Percentiles rank a stretch among this genome's conserved stretches.
Conservation (phyloP, 2,797 vertebrate genomes). For the Octomys mimax region DNA sequence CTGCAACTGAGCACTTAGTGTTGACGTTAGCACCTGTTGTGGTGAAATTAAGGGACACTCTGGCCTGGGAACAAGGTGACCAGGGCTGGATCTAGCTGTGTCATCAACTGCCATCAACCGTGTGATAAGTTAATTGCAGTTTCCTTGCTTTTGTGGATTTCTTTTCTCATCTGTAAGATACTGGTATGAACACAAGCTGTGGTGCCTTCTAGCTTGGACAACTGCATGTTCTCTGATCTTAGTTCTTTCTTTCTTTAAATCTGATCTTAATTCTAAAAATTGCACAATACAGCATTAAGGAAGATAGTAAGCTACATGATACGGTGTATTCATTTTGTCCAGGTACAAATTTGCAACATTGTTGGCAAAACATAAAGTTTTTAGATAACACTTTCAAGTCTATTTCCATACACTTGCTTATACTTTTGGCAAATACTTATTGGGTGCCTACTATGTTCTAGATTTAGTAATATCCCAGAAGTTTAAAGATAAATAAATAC, state of each 20-base stretch:
- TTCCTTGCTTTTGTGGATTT: background rate
- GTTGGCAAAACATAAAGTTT: background rate
- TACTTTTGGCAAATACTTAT: constrained; percentile 37
- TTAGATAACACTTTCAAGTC: background rate
- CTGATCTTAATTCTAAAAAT: background rate
- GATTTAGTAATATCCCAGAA: background rate
- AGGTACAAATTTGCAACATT: background rate
- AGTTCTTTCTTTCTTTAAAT: background rate
- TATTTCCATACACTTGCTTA: constrained; percentile 2
- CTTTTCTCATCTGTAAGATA: constrained; percentile 28
- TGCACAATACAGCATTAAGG: background rate
- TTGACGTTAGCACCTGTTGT: background rate
- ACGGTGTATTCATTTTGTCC: background rate
- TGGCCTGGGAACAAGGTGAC: background rate
- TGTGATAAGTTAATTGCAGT: background rate
- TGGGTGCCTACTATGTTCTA: background rate
- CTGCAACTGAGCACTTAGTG: background rate
- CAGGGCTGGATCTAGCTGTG: background rate
- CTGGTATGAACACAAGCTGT: background rate
- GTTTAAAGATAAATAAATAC: constrained; percentile 42
- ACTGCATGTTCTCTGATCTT: background rate
- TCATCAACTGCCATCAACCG: too few relatives aligned
- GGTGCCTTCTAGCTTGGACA: background rate
- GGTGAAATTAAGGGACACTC: background rate
- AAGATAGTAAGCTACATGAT: background rate